These are phyloP conservation scores for Linepithema humile DNA, from an alignment of 1,140 invertebrate species.

Conservation along the genomic window DNA sequence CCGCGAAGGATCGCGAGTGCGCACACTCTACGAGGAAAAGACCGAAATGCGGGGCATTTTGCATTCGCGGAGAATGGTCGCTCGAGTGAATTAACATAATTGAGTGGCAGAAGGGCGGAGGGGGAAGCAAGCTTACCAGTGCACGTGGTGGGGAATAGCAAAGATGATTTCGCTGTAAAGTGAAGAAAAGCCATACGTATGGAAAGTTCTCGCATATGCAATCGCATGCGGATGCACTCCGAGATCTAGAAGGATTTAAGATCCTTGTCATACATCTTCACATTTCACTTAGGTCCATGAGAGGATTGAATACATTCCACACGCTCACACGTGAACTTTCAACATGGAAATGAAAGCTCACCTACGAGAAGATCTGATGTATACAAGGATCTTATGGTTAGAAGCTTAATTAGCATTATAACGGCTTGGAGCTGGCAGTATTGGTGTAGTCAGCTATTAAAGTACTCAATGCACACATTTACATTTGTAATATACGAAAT, in stretches of 20 bases:
- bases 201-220: neutral
- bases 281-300: neutral
- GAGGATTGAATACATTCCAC: slow-evolving; percentile 15
- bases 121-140: neutral
- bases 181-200: neutral
- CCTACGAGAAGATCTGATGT: neutral
- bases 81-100: slow-evolving; percentile 39
- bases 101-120: neutral
- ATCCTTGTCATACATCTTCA: neutral
- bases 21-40: slow-evolving; percentile 14
- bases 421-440: slow-evolving; percentile 43
- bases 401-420: slow-evolving; percentile 38
- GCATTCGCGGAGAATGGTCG: neutral
- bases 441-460: neutral
- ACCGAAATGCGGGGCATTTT: slow-evolving; percentile 6
- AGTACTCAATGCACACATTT: neutral
- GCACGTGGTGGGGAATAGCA: neutral
- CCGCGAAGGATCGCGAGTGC: slow-evolving; percentile 4
- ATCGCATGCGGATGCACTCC: slow-evolving; percentile 8
- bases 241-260: slow-evolving; percentile 7
- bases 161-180: slow-evolving; percentile 12
- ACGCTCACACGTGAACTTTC: neutral
- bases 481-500: neutral
- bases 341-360: neutral
- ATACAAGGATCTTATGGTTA: slow-evolving; percentile 4